These are phyloP conservation scores for Pseudobourletiella spinata DNA, from an alignment of 1,140 invertebrate species.

Conservation along the genomic window DNA sequence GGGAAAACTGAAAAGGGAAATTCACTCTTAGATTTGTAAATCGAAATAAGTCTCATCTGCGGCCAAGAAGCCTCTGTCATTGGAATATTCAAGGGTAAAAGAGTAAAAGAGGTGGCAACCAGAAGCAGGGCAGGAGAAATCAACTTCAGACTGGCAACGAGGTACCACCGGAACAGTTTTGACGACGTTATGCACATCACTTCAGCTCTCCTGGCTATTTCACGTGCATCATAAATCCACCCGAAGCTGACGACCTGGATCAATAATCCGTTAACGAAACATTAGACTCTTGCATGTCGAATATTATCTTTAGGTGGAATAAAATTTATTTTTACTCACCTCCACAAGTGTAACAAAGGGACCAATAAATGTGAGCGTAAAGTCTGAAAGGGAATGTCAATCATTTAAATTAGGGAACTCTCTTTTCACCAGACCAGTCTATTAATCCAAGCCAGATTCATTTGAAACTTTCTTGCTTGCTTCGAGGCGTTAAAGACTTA, in stretches of 20 bases:
- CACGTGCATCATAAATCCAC: conserved; percentile 15
- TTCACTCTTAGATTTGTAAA: neutral
- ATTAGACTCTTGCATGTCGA: neutral
- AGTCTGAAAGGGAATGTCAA: conserved; percentile 6
- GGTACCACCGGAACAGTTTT: neutral
- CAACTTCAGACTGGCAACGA: conserved; percentile 1
- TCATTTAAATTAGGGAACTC: no score
- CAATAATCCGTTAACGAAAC: neutral
- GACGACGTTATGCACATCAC: conserved; percentile 6
- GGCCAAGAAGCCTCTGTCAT: neutral
- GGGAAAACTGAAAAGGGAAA: neutral
- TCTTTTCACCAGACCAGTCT: no score
- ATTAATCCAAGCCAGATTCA: neutral
- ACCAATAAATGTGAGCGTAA: conserved; percentile 2
- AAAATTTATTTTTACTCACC: conserved; percentile 2
- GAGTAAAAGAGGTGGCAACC: no score
- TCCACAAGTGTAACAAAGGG: conserved; percentile 11
- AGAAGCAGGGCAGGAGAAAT: neutral
- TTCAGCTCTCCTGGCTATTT: conserved; percentile 16
- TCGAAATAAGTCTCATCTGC: neutral
- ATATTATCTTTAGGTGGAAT: neutral
- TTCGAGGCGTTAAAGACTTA: neutral
- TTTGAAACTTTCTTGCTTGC: neutral
- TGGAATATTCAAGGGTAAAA: no score
- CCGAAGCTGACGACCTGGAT: neutral